Evolutionary conservation across 2,888 invertebrate genomes (phyloP), one percentile per base, ranked within the genome.

Genomic region (Erynnis tages): DNA sequence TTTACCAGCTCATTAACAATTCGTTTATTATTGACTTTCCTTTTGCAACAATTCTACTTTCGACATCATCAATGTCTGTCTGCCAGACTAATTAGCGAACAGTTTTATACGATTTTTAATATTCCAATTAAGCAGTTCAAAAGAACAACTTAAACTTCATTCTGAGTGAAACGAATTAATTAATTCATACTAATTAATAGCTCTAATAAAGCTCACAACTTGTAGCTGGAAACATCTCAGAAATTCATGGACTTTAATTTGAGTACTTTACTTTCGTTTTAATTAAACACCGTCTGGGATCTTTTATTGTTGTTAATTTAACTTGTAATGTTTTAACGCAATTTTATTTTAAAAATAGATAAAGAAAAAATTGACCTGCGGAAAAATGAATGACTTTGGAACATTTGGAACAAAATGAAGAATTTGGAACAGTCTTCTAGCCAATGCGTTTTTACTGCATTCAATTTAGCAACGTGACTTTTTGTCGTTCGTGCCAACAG

Each of bases 231-330:
- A 23, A 38, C 38, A 37, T 37, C n/a, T 38, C 8, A 23, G 37
- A 37, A 37, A 37, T 37, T 37, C 37, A 21, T 37, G 10, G n/a
- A 37, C n/a, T 37, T 37, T 17, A 46, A 37, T 19, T 23, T 23
- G n/a, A 11, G 27, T 13, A 11, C 7, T 25, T n/a, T n/a, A 27
- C 27, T 35, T 37, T 11, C 37, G 11, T 21, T 21, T 21, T 37
- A 37, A 37, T 37, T 37, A 21, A 21, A 21, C 6, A 10, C 2
- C 11, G 19, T 11, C 38, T 14, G 21, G 23, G 38, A 23, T 38
- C 8, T 11, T 21, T 8, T 25, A 4, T 37, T 37, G 21, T 37
- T 11, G 7, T 10, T 10, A 19, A 10, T 10, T 2, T 10, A 19
- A 13, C 19, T 19, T 4, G n/a, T 19, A 19, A n/a, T 4, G 10